Evolutionary conservation across 2,888 invertebrate species (phyloP), one percentile per base, ranked within the genome.

Genomic region (Dynastes hyllus): DNA sequence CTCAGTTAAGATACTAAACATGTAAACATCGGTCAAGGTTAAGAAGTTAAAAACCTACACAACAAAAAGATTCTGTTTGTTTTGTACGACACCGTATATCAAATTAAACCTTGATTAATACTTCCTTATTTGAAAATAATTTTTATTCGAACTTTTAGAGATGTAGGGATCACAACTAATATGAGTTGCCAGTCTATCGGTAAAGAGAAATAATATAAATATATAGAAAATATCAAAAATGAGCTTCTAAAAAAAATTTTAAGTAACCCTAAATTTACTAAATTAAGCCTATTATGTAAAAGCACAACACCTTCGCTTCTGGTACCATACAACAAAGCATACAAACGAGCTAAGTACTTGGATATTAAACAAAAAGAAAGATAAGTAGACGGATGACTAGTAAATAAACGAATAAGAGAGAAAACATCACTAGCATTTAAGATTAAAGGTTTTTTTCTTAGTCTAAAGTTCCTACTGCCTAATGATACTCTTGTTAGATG

Each of bases 301-400:
- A 22, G 32, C 51, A 8, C 22, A 51, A 53, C 9, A 27, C 22
- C 40, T 67, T 67, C 32, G 32, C 65, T 65, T 13, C 22, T 58
- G 55, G 32, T 63, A 63, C n/a, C 29, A 63, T 63, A 29, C 27
- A 11, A 11, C 2, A 69, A 69, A 69, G 67, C 69, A 51, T 69
- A 69, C 22, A 29, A 37, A 37, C 32, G 32, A 69, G 27, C 45
- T 69, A 69, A 69, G 51, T 69, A 69, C 69, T 69, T 53, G 4
- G 11, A 8, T 51, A 69, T 27, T 27, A 51, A 51, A 69, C 51
- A 53, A 69, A 50, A n/a, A 32, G 32, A 63, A 63, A 63, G 8
- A 50, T 51, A 69, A 22, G 51, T 69, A 50, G 69, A 51, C 50
- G 9, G 51, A 69, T 69, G 69, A 69, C 69, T 69, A 69, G 69